Evolutionary conservation across 2,888 invertebrate species (phyloP).

Genomic region (Heteropelma amictum): DNA sequence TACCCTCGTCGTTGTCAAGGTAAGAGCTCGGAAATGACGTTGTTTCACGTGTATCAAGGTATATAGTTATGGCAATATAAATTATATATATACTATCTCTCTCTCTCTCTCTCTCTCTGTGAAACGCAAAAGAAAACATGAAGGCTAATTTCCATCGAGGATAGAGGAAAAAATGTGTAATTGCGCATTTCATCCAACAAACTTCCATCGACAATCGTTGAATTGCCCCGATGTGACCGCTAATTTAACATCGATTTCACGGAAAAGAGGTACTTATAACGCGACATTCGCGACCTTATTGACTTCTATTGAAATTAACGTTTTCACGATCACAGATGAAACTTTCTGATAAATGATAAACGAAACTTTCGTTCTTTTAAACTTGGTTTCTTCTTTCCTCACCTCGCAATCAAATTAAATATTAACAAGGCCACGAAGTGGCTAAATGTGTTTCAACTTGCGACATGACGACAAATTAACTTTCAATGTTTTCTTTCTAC

Average conservation of each 20-base stretch:
- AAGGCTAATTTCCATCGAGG: constrained; percentile 18
- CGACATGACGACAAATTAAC: not conserved
- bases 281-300: not conserved
- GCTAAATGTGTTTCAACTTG: not conserved
- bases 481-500: no score
- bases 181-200: constrained; percentile 28
- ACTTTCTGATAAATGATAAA: not conserved
- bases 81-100: not conserved
- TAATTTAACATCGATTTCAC: constrained; percentile 47
- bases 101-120: no score
- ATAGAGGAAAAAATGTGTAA: constrained; percentile 20
- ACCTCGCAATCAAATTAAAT: not conserved
- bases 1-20: constrained; percentile 25
- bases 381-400: not conserved
- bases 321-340: constrained; percentile 12
- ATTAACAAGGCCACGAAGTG: not conserved
- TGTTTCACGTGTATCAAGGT: not conserved
- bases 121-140: not conserved
- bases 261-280: not conserved
- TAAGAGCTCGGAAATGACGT: constrained; percentile 12
- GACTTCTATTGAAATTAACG: no score
- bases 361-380: not conserved
- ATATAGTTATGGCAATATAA: not conserved
- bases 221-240: constrained; percentile 33
- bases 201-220: constrained; percentile 26